Evolutionary conservation across 2,113 vertebrate species (phyloP).

Genomic region (Ranitomeya imitator): DNA sequence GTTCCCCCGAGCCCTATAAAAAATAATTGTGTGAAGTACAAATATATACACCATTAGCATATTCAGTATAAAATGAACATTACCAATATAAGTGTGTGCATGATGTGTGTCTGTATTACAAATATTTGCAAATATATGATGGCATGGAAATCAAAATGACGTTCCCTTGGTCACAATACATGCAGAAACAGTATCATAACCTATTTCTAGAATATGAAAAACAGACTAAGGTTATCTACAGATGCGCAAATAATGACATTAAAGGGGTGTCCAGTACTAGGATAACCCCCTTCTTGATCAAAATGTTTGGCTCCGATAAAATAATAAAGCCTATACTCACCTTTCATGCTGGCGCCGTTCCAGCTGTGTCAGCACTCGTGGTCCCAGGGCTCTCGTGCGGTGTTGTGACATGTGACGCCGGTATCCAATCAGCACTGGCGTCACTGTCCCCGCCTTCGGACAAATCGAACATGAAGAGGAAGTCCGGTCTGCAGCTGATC

Average conservation of each 20-base stretch:
- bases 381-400: too few species aligned
- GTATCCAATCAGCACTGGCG: too few species aligned
- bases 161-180: not conserved
- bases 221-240: not conserved
- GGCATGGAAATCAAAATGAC: not conserved
- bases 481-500: too few species aligned
- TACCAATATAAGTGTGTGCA: not conserved
- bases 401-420: too few species aligned
- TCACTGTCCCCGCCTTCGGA: too few species aligned
- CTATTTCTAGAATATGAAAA: not conserved
- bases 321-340: too few species aligned
- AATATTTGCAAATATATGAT: not conserved
- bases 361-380: too few species aligned
- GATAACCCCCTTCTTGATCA: too few species aligned
- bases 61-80: not conserved
- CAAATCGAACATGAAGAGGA: too few species aligned
- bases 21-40: not conserved
- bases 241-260: not conserved
- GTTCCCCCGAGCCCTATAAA: conserved; percentile 78
- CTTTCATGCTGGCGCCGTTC: too few species aligned
- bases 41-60: not conserved
- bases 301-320: too few species aligned
- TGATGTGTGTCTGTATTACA: not conserved
- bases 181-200: not conserved
- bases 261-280: not conserved